phyloP scores from a whole-genome alignment of 53 echinoderm and acorn worm genomes.

The Stichopus horrens region DNA sequence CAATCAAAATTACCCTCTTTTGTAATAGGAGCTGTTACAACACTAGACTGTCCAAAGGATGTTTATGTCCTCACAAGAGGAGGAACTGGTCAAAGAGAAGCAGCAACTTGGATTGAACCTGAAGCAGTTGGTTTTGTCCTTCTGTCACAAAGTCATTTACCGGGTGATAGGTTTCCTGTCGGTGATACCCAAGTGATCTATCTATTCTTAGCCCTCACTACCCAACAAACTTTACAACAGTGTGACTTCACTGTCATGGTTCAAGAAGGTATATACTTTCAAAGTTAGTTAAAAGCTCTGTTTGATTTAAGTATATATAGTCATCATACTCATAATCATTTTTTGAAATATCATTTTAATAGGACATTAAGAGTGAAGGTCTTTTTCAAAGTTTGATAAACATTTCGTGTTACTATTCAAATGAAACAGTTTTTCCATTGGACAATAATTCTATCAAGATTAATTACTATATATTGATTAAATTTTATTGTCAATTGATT shows the following conservation, averaged over 20 bases:
- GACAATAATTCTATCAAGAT: too few relatives aligned
- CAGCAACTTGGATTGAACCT: not conserved
- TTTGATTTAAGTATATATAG: too few relatives aligned
- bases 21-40: not conserved
- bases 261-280: not conserved
- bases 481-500: too few relatives aligned
- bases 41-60: not conserved
- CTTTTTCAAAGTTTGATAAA: too few relatives aligned
- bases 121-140: not conserved
- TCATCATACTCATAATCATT: too few relatives aligned
- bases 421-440: too few relatives aligned
- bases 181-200: not conserved
- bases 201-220: not conserved
- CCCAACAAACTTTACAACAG: not conserved
- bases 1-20: not conserved
- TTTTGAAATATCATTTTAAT: too few relatives aligned
- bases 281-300: too few relatives aligned
- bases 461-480: too few relatives aligned
- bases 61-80: not conserved
- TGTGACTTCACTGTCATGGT: not conserved
- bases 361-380: too few relatives aligned
- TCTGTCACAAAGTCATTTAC: not conserved
- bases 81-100: not conserved
- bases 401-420: too few relatives aligned
- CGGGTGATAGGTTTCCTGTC: not conserved